A percentile compares a stretch with the other conserved stretches of the same genome.
These are phyloP conservation scores for Mungos mungo DNA, from an alignment of 2,113 vertebrate species.

Conservation along the genomic window DNA sequence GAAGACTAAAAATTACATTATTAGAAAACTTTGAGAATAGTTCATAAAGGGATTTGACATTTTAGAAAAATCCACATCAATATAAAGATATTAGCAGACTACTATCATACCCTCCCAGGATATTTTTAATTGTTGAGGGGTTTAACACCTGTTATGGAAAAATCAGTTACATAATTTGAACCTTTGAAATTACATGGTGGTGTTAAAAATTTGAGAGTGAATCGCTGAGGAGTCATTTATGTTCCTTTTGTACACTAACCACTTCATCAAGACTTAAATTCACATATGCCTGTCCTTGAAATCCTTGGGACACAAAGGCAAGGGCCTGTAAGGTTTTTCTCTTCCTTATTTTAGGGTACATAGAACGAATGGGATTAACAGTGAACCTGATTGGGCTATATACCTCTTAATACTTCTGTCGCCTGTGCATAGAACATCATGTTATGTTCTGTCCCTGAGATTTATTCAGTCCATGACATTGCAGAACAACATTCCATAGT, in stretches of 20 bases:
- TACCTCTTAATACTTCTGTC: neutral
- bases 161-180: conserved; percentile 44
- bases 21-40: neutral
- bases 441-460: neutral
- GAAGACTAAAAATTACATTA: neutral
- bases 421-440: neutral
- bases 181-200: conserved; percentile 37
- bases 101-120: neutral
- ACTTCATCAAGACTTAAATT: neutral
- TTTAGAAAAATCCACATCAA: neutral
- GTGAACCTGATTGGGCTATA: neutral
- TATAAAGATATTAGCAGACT: neutral
- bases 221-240: conserved; percentile 46
- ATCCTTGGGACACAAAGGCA: neutral
- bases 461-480: neutral
- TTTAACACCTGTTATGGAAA: conserved; percentile 23
- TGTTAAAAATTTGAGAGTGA: neutral
- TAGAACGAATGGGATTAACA: neutral
- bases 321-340: neutral
- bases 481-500: neutral
- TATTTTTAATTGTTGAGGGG: conserved; percentile 17
- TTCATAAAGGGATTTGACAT: neutral
- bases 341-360: neutral
- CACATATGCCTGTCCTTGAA: neutral
- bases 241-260: neutral